Base-by-base conservation (phyloP, 1,140 invertebrate species). In the Pomacea maculata region DNA sequence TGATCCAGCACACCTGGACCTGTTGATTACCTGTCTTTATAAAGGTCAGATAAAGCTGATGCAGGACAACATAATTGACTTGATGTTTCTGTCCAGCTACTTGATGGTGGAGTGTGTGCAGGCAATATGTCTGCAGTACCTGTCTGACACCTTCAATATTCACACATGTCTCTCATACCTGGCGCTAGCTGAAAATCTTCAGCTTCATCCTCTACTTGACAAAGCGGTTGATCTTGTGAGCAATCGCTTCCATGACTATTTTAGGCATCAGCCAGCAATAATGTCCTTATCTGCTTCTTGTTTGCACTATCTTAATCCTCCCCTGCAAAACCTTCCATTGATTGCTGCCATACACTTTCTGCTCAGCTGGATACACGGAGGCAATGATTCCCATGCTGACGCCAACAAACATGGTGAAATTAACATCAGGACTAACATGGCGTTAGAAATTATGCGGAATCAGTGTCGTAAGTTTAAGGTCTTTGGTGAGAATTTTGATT, bases 201-300 rank as follows among this genome's bases (percentile, higher is more conserved):
- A 75, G 54, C 73, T 82, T 15, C 10, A 45, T 29, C 15, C 68
- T 29, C 68, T 82, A 34, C 57, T 75, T 52, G 54, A 70, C 9
- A 21, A n/a, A 9, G n/a, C 70, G 25, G 52, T 61, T 17, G 45
- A 21, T 10, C 25, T 82, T 17, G 55, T 82, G 17, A 67, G 76
- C 21, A 54, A 34, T n/a, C 78, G 81, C 15, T 82, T 82, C 63
- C 81, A 82, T 54, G 81, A 82, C 65, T 67, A 82, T 61, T 82
- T 82, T 70, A 76, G 79, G 3, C 70, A 75, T 55, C 78, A 77
- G 34, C 77, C 65, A 45, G 73, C 79, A 21, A 75, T 82, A 34
- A 55, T 82, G 57, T 61, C 64, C 64, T 54, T 52, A 34, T 75
- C 52, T n/a, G n/a, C 57, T 12, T 17, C 29, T 68, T 82, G 65